Conservation (phyloP, 2,888 invertebrate genomes). For the Archips xylosteana region DNA sequence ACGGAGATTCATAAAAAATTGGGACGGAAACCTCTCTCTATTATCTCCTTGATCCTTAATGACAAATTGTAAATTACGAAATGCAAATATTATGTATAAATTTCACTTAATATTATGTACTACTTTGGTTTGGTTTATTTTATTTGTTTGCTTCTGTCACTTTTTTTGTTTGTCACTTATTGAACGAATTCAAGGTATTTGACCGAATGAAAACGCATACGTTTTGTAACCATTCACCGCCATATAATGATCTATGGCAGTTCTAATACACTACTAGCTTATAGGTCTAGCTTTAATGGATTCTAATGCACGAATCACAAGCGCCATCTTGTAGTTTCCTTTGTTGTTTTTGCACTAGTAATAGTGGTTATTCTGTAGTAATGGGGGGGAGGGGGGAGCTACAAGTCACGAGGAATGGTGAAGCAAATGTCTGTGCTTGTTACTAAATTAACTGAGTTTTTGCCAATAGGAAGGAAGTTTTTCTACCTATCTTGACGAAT, state of each 20-base stretch:
- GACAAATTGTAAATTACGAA: neutral
- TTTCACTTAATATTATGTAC: neutral
- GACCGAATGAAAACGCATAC: neutral
- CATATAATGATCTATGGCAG: neutral
- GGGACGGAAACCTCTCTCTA: neutral
- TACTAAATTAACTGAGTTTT: too few species aligned
- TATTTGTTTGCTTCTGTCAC: neutral
- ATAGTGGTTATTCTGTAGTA: neutral
- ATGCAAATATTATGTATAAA: neutral
- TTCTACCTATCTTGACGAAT: too few species aligned
- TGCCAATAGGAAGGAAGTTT: too few species aligned
- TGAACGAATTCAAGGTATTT: neutral
- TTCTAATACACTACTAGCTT: neutral
- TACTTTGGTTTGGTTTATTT: neutral
- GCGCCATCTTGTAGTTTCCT: neutral
- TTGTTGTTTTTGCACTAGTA: neutral
- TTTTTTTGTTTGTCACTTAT: too few species aligned
- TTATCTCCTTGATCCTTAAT: neutral
- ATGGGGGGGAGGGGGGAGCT: too few species aligned
- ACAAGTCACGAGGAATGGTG: too few species aligned
- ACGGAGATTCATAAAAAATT: neutral
- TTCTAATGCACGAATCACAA: neutral
- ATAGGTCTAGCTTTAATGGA: neutral
- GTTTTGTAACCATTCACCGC: neutral
- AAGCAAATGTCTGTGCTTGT: too few species aligned